Percentiles rank a stretch among this genome's conserved stretches.
phyloP scores from a whole-genome alignment of 92 coral and sea anemone genomes.

The Zoanthus sociatus region DNA sequence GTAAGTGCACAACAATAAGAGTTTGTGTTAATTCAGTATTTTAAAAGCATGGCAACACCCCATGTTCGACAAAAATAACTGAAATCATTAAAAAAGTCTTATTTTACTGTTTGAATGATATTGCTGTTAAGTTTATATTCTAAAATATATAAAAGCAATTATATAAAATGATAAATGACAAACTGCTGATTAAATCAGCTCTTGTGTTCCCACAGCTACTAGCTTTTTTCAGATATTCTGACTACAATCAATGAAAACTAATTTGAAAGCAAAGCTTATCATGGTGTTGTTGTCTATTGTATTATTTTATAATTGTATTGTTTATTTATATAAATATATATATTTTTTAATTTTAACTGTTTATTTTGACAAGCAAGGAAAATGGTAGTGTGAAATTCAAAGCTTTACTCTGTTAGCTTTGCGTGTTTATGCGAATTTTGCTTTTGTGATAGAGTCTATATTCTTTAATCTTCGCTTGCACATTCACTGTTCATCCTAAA shows the following conservation, averaged over 20 bases:
- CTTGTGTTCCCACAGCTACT: not conserved
- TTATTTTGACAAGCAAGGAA: not conserved
- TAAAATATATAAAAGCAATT: constrained; percentile 6
- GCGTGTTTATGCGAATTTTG: not conserved
- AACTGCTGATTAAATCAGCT: constrained; percentile 6
- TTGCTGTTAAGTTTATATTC: constrained; percentile 10
- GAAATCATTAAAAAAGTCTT: constrained; percentile 6
- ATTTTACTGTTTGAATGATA: not conserved
- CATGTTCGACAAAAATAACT: constrained; percentile 22
- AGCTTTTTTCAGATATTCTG: not conserved
- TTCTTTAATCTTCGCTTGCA: constrained; percentile 22
- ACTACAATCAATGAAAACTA: constrained; percentile 20
- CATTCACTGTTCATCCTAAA: constrained; percentile 62
- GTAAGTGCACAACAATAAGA: constrained; percentile 18
- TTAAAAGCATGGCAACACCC: constrained; percentile 28
- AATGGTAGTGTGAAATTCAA: not conserved
- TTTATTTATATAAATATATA: not conserved
- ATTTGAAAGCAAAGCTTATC: not conserved
- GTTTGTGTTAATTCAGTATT: constrained; percentile 31
- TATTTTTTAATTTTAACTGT: constrained; percentile 6
- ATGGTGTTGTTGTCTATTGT: not conserved
- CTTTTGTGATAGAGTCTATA: not conserved
- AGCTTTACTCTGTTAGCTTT: not conserved
- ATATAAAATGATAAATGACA: not conserved
- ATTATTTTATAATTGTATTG: not conserved